These are phyloP conservation scores for Verasper variegatus DNA, from an alignment of 2,113 vertebrate genomes.

Conservation along the genomic window DNA sequence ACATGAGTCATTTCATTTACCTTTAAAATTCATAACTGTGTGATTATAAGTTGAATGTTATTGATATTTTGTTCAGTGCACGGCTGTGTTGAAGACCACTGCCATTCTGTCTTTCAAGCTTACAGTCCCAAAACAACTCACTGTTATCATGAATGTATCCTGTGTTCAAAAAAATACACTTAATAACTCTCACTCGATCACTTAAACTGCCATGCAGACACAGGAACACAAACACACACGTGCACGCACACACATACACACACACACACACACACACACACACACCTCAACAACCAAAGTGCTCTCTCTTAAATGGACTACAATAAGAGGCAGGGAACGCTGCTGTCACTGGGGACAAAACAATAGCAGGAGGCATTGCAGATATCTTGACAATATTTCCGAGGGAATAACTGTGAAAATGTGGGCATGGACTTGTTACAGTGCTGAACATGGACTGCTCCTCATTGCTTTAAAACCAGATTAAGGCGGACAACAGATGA, in stretches of 20 bases:
- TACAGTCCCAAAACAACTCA: conserved; percentile 52
- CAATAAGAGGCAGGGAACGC: conserved; percentile 74
- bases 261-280: conserved; percentile 49
- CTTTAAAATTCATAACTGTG: conserved; percentile 12
- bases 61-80: conserved; percentile 37
- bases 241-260: conserved; percentile 7
- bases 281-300: conserved; percentile 85
- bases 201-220: conserved; percentile 65
- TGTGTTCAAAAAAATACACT: conserved; percentile 56
- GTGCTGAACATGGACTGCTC: conserved; percentile 61
- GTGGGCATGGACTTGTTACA: conserved; percentile 64
- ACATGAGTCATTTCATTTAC: conserved; percentile 10
- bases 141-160: conserved; percentile 82
- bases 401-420: conserved; percentile 79
- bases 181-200: conserved; percentile 44
- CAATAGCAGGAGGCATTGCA: conserved; percentile 66
- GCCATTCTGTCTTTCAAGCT: conserved; percentile 60
- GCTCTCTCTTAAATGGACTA: conserved; percentile 84
- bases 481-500: conserved; percentile 65
- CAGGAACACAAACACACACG: conserved; percentile 22
- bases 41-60: conserved; percentile 30
- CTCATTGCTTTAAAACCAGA: conserved; percentile 53
- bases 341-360: conserved; percentile 70
- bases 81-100: conserved; percentile 29
- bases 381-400: conserved; percentile 75